Conservation (phyloP, 2,797 vertebrate genomes). For the Mastacembelus armatus region DNA sequence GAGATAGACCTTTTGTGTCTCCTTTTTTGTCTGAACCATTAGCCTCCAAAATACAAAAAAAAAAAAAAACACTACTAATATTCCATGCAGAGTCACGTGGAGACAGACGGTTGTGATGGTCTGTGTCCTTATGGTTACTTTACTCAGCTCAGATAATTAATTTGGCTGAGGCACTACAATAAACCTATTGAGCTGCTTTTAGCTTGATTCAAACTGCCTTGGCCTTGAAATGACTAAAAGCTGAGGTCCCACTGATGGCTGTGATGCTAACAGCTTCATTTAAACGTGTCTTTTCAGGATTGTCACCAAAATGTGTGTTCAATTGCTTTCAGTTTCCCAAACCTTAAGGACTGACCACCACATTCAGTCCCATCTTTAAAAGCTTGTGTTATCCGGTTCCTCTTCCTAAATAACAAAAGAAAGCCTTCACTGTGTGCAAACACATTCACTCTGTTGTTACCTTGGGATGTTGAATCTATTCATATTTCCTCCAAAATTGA, state of each 20-base stretch:
- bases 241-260: conserved; percentile 57
- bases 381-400: conserved; percentile 74
- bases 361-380: conserved; percentile 77
- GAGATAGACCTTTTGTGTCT: conserved; percentile 57
- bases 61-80: conserved; percentile 34
- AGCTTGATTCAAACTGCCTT: conserved; percentile 87
- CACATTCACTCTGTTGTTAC: conserved; percentile 83
- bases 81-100: conserved; percentile 45
- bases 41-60: conserved; percentile 69
- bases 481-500: conserved; percentile 82
- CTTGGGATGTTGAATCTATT: conserved; percentile 85
- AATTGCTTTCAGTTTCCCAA: conserved; percentile 65
- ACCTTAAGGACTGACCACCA: conserved; percentile 84
- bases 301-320: conserved; percentile 58
- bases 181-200: conserved; percentile 89
- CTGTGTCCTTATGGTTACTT: conserved; percentile 87
- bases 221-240: conserved; percentile 82
- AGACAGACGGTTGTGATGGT: conserved; percentile 70
- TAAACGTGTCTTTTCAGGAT: conserved; percentile 63
- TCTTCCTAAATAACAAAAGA: conserved; percentile 66
- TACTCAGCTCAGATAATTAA: conserved; percentile 87
- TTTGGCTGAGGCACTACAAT: conserved; percentile 87
- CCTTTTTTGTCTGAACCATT: conserved; percentile 50
- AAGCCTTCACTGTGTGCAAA: conserved; percentile 80
- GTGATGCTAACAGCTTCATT: conserved; percentile 60